These are phyloP conservation scores for Speoplatyrhinus poulsoni DNA, from an alignment of 2,113 vertebrate species.

Conservation along the genomic window DNA sequence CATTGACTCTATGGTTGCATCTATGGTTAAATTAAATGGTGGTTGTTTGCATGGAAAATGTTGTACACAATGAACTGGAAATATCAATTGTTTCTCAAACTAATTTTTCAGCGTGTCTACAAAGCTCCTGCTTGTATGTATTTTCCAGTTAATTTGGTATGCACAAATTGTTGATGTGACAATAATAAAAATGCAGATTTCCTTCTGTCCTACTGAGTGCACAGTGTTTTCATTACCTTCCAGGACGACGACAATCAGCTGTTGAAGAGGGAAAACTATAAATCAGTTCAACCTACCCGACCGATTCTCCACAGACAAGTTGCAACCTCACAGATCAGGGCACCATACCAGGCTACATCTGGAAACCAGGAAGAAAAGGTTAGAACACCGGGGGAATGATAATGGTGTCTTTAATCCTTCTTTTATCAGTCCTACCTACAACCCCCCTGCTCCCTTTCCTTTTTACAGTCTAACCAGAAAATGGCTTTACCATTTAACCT, in stretches of 20 bases:
- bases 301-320: slow-evolving; percentile 51
- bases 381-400: background rate
- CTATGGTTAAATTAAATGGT: no score
- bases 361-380: slow-evolving; percentile 12
- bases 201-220: background rate
- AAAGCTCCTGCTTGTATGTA: background rate
- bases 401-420: no score
- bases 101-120: background rate
- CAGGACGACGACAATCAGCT: slow-evolving; percentile 50
- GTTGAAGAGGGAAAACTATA: slow-evolving; percentile 30
- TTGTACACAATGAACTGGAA: background rate
- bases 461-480: slow-evolving; percentile 8
- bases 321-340: slow-evolving; percentile 32
- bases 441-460: slow-evolving; percentile 11
- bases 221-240: slow-evolving; percentile 13
- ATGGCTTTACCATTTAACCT: background rate
- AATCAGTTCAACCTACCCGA: slow-evolving; percentile 2
- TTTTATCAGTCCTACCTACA: slow-evolving; percentile 19
- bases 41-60: background rate
- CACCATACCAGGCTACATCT: slow-evolving; percentile 26
- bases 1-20: no score
- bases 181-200: no score
- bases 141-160: background rate
- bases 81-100: background rate
- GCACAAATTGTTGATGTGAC: background rate